phyloP scores from a whole-genome alignment of 2,888 invertebrate species.

The Branchipolynoe longqiensis region DNA sequence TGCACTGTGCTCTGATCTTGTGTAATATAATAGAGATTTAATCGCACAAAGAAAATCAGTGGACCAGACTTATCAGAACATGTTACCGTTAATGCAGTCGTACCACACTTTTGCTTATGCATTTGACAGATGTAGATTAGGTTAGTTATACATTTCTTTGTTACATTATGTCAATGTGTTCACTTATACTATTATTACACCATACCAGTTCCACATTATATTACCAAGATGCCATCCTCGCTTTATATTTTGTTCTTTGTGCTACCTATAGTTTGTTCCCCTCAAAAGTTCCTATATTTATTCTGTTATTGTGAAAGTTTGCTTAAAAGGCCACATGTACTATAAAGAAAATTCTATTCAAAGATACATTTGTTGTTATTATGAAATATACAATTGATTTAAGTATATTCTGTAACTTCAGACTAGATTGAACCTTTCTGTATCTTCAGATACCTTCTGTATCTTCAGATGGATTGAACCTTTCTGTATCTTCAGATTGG shows the following conservation, averaged over 20 bases:
- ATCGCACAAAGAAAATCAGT: no score
- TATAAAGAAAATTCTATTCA: background rate
- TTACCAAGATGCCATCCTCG: background rate
- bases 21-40: no score
- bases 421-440: background rate
- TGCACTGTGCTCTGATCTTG: no score
- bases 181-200: no score
- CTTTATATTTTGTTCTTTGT: slow-evolving; percentile 10
- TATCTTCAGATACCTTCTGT: background rate
- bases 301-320: slow-evolving; percentile 26
- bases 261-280: background rate
- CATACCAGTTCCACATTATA: no score
- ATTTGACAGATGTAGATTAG: no score
- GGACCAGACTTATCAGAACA: no score
- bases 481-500: background rate
- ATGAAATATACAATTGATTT: background rate
- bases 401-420: background rate
- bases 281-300: slow-evolving; percentile 9
- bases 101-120: no score
- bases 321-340: slow-evolving; percentile 21
- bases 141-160: no score
- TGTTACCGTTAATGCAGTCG: no score
- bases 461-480: background rate
- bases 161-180: no score
- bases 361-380: background rate